phyloP scores from a whole-genome alignment of 1,140 invertebrate genomes.

The Propsilocerus akamusi region DNA sequence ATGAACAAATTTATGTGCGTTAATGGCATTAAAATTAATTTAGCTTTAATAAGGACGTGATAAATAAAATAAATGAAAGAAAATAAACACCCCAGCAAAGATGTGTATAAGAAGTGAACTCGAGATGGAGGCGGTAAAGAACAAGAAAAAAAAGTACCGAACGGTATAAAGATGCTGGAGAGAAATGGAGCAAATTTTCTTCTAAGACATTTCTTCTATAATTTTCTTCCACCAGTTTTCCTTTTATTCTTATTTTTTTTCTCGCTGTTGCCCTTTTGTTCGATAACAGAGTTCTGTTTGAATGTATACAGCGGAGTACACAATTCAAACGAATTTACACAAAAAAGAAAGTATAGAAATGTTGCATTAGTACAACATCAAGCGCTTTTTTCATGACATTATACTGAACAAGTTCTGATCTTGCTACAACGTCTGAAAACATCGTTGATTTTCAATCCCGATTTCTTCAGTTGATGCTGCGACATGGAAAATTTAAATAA shows the following conservation, averaged over 20 bases:
- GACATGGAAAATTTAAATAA: no score
- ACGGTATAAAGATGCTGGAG: not conserved
- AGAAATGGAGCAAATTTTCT: not conserved
- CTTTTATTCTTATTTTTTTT: not conserved
- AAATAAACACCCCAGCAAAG: conserved; percentile 1
- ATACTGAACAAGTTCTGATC: no score
- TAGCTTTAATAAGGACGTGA: conserved; percentile 4
- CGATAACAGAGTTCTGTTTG: no score
- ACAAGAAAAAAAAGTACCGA: not conserved
- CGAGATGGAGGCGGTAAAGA: not conserved
- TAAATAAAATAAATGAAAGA: conserved; percentile 3
- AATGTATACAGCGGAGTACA: no score
- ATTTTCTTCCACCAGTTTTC: not conserved
- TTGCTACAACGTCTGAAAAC: no score
- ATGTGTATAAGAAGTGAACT: not conserved
- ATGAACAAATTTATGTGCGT: conserved; percentile 2
- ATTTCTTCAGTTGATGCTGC: no score
- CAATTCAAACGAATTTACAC: no score
- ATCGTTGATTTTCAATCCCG: no score
- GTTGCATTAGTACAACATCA: no score
- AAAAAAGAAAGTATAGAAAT: no score
- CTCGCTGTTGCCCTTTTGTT: not conserved
- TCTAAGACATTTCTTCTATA: not conserved
- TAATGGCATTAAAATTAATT: conserved; percentile 4
- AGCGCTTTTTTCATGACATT: no score